Base-by-base conservation (phyloP, 2,797 vertebrate species). In the Spheniscus humboldti region DNA sequence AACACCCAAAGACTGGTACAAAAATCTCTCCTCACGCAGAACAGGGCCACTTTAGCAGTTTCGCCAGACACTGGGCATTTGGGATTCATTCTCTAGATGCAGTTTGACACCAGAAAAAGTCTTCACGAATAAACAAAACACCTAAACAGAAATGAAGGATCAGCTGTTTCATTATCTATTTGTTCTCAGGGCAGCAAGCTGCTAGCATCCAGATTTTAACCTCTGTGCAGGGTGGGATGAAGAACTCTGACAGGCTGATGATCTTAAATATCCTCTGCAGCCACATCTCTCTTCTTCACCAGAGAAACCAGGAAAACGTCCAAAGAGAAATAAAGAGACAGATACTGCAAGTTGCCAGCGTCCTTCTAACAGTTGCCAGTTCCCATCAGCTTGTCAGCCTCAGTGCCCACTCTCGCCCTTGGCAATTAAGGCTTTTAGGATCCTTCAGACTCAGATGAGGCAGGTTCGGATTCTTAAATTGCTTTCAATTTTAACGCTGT, bases 281-380 rank as follows among this genome's bases (percentile, higher is more conserved):
- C 27, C 35, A 47, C 79, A 60, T 30, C n/a, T 86, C 57, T 74
- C 17, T 35, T 23, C 28, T 60, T 11, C 53, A 41, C 14, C 68
- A 59, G 22, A 78, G 53, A 60, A 2, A 2, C 5, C 18, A n/a
- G 33, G 31, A 43, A 80, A 78, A 20, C 0, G 0, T 60, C n/a
- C 57, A 59, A 64, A 75, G 7, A 84, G 13, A 60, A 71, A 31
- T 6, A 5, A 23, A 56, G 18, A n/a, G 13, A 55, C 13, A 23
- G 30, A 71, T 7, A 10, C 3, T 30, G 7, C n/a, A 64, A 86
- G 43, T 25, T 84, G 75, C 69, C 67, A 63, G 3, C 1, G 30
- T 43, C 43, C 39, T 74, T 52, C 52, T 23, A 8, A 3, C 63
- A 64, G 41, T 3, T 64, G 47, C 22, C 56, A 33, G 39, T 13